phyloP scores from a whole-genome alignment of 1,140 invertebrate species.

The Papilio helenus region DNA sequence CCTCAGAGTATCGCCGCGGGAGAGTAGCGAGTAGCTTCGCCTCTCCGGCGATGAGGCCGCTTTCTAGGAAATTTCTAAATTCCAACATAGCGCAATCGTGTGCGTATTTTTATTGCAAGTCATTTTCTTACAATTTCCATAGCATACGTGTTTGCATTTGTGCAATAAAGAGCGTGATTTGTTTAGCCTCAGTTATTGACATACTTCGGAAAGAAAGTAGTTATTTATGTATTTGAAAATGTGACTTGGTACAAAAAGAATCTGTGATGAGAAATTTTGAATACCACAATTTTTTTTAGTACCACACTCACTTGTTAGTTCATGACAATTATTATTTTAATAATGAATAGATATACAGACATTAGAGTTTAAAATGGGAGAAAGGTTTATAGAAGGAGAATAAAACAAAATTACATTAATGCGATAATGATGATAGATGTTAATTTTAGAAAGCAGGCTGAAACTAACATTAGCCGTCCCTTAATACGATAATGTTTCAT shows the following conservation, averaged over 20 bases:
- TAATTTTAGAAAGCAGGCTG: background rate
- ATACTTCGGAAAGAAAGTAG: background rate
- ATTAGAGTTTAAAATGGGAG: too few species aligned
- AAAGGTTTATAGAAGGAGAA: too few species aligned
- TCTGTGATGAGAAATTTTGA: too few species aligned
- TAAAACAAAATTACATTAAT: too few species aligned
- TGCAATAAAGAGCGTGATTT: background rate
- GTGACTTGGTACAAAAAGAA: too few species aligned
- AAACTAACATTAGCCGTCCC: background rate
- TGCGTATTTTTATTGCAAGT: constrained; percentile 40
- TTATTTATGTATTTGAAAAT: background rate
- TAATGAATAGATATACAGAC: too few species aligned
- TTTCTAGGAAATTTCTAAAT: constrained; percentile 69
- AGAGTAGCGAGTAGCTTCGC: background rate
- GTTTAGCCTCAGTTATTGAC: background rate
- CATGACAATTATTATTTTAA: too few species aligned
- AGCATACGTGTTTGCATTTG: constrained; percentile 14
- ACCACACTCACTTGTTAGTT: too few species aligned
- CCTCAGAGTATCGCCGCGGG: constrained; percentile 40
- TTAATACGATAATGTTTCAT: background rate
- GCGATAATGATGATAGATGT: too few species aligned
- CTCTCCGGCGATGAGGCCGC: constrained; percentile 46
- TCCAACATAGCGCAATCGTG: constrained; percentile 38
- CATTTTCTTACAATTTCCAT: background rate
- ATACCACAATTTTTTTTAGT: too few species aligned